Percentiles rank a stretch among this genome's conserved stretches.
Conservation (phyloP, 2,888 invertebrate genomes). For the Scaptomyza parva region DNA sequence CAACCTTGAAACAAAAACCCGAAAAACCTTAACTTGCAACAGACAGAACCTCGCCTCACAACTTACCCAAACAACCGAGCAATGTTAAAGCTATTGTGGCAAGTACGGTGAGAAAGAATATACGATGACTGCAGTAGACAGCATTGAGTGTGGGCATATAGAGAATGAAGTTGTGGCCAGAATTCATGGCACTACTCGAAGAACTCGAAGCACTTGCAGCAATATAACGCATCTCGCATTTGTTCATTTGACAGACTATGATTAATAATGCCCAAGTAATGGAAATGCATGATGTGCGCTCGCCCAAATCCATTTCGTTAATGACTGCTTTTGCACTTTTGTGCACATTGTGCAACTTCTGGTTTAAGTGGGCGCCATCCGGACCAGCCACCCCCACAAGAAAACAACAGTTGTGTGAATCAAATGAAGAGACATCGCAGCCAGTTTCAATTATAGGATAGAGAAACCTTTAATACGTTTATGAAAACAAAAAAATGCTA, state of each 20-base stretch:
- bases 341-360: too few species aligned
- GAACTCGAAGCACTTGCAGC: neutral
- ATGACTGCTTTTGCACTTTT: constrained; percentile 42
- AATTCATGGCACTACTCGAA: neutral
- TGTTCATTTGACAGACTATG: constrained; percentile 44
- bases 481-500: too few species aligned
- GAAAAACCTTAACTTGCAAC: neutral
- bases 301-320: constrained; percentile 67
- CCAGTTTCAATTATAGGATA: constrained; percentile 9
- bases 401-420: constrained; percentile 46
- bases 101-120: constrained; percentile 40
- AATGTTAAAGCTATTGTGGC: constrained; percentile 28
- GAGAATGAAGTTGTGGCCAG: constrained; percentile 13
- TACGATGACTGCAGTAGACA: constrained; percentile 29
- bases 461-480: too few species aligned
- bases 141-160: constrained; percentile 10
- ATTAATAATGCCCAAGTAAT: constrained; percentile 44
- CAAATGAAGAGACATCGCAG: constrained; percentile 20
- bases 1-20: constrained; percentile 48
- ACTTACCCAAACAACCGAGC: constrained; percentile 59
- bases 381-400: neutral
- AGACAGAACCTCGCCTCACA: neutral
- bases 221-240: constrained; percentile 13
- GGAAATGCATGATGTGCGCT: constrained; percentile 59
- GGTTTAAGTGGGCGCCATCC: constrained; percentile 7